These are phyloP conservation scores for Cololabis saira DNA, from an alignment of 2,113 vertebrate genomes.

Conservation along the genomic window DNA sequence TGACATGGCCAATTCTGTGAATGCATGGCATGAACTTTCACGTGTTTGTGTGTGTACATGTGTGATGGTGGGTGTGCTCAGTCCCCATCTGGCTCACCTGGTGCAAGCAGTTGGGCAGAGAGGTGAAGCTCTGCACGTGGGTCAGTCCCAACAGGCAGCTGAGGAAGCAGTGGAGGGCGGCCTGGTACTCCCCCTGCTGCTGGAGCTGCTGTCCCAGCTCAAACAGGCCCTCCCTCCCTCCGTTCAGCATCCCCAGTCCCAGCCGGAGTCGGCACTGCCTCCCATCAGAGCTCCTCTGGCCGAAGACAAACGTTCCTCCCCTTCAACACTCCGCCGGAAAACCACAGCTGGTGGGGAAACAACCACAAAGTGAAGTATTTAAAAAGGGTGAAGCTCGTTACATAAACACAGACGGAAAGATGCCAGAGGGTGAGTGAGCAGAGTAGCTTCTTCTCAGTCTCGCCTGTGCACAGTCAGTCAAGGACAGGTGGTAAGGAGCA, in stretches of 20 bases:
- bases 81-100: conserved; percentile 78
- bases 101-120: conserved; percentile 84
- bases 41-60: conserved; percentile 6
- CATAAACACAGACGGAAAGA: conserved; percentile 25
- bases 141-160: conserved; percentile 84
- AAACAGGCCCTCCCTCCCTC: conserved; percentile 84
- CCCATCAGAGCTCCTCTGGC: conserved; percentile 74
- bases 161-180: conserved; percentile 84
- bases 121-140: conserved; percentile 84
- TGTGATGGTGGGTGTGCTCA: conserved; percentile 4
- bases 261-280: conserved; percentile 65
- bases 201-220: conserved; percentile 85
- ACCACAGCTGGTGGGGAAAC: conserved; percentile 56
- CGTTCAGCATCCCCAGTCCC: conserved; percentile 82
- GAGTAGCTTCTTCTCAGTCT: conserved; percentile 40
- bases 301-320: conserved; percentile 46
- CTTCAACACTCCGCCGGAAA: conserved; percentile 42
- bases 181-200: conserved; percentile 84
- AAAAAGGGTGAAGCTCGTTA: conserved; percentile 23
- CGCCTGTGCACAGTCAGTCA: conserved; percentile 59
- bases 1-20: conserved; percentile 5
- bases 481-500: conserved; percentile 73
- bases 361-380: conserved; percentile 24
- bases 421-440: conserved; percentile 29
- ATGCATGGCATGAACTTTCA: not conserved